Percentiles rank a stretch among this genome's conserved stretches.
phyloP scores from a whole-genome alignment of 2,888 invertebrate genomes.

The Mythimna impura region DNA sequence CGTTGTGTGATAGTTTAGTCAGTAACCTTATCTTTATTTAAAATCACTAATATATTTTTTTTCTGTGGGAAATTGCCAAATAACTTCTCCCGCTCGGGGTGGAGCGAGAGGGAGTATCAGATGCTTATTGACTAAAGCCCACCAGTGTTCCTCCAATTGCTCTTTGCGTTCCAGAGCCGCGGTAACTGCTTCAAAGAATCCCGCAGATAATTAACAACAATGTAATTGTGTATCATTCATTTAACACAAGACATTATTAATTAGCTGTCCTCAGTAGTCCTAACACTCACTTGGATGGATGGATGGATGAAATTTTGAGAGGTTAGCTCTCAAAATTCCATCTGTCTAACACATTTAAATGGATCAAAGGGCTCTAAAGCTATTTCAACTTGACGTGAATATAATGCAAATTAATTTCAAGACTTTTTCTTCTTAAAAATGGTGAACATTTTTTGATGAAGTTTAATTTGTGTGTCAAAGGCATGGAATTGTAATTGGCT shows the following conservation, averaged over 20 bases:
- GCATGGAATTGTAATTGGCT: slow-evolving; percentile 33
- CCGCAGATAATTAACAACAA: neutral
- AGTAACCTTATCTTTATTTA: no score
- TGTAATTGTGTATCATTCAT: neutral
- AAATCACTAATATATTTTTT: no score
- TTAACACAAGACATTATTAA: slow-evolving; percentile 4
- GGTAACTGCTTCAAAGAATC: no score
- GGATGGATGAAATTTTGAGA: no score
- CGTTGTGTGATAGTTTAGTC: no score
- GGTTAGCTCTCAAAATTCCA: slow-evolving; percentile 13
- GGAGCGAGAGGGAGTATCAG: no score
- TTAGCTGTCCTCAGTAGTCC: slow-evolving; percentile 12
- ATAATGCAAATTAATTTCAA: slow-evolving; percentile 38
- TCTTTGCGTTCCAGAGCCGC: no score
- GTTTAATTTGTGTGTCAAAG: slow-evolving; percentile 43
- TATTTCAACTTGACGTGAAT: slow-evolving; percentile 31
- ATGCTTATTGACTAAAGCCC: no score
- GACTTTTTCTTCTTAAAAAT: slow-evolving; percentile 21
- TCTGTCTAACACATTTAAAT: slow-evolving; percentile 23
- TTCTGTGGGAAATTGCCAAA: no score
- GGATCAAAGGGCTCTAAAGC: slow-evolving; percentile 35
- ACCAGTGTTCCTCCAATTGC: no score
- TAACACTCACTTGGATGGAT: no score
- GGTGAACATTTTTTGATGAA: slow-evolving; percentile 25
- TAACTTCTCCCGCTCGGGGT: no score